phyloP scores from a whole-genome alignment of 2,113 vertebrate species.

The Myrmecophaga tridactyla region DNA sequence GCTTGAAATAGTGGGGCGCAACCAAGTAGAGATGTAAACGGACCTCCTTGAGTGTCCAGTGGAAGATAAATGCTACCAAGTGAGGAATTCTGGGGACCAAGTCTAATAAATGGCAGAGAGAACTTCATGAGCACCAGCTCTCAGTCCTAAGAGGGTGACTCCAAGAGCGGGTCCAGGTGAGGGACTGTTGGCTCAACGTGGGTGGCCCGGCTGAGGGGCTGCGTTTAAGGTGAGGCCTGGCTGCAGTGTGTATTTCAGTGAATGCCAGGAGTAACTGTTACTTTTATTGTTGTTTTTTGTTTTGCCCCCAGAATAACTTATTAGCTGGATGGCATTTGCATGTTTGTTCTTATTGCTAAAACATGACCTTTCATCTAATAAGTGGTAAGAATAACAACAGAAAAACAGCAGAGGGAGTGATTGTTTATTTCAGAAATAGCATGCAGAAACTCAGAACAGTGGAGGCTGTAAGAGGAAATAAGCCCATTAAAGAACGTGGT shows the following conservation, averaged over 20 bases:
- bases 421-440: neutral
- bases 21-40: neutral
- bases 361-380: neutral
- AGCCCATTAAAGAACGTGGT: neutral
- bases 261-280: neutral
- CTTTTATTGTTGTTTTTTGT: neutral
- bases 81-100: too few relatives aligned
- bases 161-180: rapidly evolving
- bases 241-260: neutral
- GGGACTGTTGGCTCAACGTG: too few relatives aligned
- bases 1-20: neutral
- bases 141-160: too few relatives aligned
- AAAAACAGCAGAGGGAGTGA: neutral
- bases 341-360: neutral
- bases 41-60: neutral
- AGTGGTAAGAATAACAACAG: neutral
- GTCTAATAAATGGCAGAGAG: neutral
- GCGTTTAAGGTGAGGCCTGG: neutral
- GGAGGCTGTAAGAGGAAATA: neutral
- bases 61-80: neutral
- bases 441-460: neutral
- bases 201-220: too few relatives aligned
- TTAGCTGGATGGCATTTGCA: neutral
- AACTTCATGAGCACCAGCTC: rapidly evolving
- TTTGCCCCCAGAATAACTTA: neutral